Percentiles rank a stretch among this genome's conserved stretches.
phyloP scores from a whole-genome alignment of 2,888 invertebrate species.

The Protodeltote pygarga region DNA sequence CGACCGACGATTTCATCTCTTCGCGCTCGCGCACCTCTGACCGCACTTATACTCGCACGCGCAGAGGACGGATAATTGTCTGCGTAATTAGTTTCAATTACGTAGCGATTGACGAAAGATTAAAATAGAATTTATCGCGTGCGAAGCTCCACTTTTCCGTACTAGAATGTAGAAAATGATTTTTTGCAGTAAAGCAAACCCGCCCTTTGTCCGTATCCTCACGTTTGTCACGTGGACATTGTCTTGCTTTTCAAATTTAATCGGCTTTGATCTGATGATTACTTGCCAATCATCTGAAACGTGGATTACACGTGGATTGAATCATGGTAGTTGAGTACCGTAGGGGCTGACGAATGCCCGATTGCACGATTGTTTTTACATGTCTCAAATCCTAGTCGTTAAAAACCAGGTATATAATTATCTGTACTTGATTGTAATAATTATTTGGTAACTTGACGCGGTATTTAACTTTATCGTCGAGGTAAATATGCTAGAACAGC shows the following conservation, averaged over 20 bases:
- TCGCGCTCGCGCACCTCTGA: constrained; percentile 20
- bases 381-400: too few species aligned
- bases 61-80: constrained; percentile 62
- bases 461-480: too few species aligned
- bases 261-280: constrained; percentile 70
- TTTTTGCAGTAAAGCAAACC: constrained; percentile 62
- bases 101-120: constrained; percentile 79
- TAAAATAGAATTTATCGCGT: constrained; percentile 83
- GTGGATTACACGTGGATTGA: constrained; percentile 64
- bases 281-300: constrained; percentile 67
- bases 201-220: constrained; percentile 72
- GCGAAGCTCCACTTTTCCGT: constrained; percentile 77
- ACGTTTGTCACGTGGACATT: constrained; percentile 79
- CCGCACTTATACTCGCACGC: constrained; percentile 58
- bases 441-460: too few species aligned
- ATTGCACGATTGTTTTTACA: constrained; percentile 1
- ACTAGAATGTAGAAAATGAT: constrained; percentile 76
- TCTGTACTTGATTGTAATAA: too few species aligned
- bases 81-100: constrained; percentile 76
- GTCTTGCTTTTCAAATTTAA: constrained; percentile 69
- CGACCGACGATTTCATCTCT: too few species aligned
- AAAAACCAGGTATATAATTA: background rate
- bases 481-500: too few species aligned
- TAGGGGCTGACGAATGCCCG: background rate
- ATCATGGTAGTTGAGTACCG: constrained; percentile 8